A percentile compares a stretch with the other conserved stretches of the same genome.
phyloP scores from a whole-genome alignment of 92 coral and sea anemone species.

The Heteractis magnifica region DNA sequence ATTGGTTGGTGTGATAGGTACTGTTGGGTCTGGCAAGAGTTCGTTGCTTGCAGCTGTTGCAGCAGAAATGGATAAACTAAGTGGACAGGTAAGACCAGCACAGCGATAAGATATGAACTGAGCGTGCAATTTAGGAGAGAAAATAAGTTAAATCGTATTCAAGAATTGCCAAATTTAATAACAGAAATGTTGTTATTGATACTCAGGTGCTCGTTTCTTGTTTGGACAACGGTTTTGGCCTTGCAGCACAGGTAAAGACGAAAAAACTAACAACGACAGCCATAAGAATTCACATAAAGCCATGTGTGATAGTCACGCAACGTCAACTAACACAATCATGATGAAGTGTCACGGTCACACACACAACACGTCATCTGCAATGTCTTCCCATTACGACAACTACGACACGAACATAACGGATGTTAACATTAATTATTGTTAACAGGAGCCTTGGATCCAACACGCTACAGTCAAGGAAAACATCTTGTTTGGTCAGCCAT shows the following conservation, averaged over 20 bases:
- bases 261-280: not conserved
- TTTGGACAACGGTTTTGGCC: slow-evolving; percentile 86
- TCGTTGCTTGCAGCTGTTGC: slow-evolving; percentile 87
- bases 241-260: slow-evolving; percentile 78
- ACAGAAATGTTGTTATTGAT: not conserved
- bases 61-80: slow-evolving; percentile 85
- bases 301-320: too few species aligned
- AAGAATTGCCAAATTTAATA: too few species aligned
- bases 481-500: slow-evolving; percentile 86
- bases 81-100: slow-evolving; percentile 62
- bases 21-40: slow-evolving; percentile 95
- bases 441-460: slow-evolving; percentile 96
- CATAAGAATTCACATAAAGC: too few species aligned
- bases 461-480: slow-evolving; percentile 97
- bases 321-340: not conserved
- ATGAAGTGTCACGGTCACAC: not conserved
- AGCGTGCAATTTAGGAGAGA: too few species aligned
- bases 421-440: not conserved
- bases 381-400: too few species aligned
- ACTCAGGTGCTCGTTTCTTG: slow-evolving; percentile 72
- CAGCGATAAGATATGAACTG: too few species aligned
- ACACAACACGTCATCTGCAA: too few species aligned
- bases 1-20: slow-evolving; percentile 88
- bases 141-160: too few species aligned
- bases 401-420: not conserved